phyloP scores from a whole-genome alignment of 1,140 invertebrate species.

The Elysia chlorotica region DNA sequence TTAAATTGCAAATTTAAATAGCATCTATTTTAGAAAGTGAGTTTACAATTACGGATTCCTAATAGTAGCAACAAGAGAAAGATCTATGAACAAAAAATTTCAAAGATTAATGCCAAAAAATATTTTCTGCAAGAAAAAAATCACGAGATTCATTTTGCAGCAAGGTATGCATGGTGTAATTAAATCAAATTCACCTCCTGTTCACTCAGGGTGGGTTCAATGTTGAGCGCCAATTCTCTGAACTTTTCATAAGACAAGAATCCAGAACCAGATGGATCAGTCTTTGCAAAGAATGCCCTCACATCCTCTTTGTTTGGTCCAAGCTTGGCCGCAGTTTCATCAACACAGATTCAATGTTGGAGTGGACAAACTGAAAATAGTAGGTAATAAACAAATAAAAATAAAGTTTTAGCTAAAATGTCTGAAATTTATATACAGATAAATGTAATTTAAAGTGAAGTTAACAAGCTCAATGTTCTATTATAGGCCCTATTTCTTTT shows the following conservation, averaged over 20 bases:
- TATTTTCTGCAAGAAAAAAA: not conserved
- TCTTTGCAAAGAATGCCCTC: constrained; percentile 49
- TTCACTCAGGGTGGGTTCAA: constrained; percentile 14
- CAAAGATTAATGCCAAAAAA: not conserved
- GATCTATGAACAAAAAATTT: too few relatives aligned
- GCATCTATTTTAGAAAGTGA: too few relatives aligned
- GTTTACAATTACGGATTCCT: too few relatives aligned
- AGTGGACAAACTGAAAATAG: constrained; percentile 46
- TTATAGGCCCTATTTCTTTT: too few relatives aligned
- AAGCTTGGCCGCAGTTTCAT: constrained; percentile 25
- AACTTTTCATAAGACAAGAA: constrained; percentile 41
- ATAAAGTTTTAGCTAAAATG: too few relatives aligned
- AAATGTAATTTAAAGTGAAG: too few relatives aligned
- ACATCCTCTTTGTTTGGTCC: constrained; percentile 50
- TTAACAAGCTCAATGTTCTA: too few relatives aligned
- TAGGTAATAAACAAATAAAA: too few relatives aligned
- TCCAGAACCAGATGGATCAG: constrained; percentile 43
- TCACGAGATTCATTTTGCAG: not conserved
- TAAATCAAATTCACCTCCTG: constrained; percentile 19
- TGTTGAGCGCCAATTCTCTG: constrained; percentile 14
- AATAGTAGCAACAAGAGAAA: too few relatives aligned
- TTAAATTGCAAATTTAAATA: too few relatives aligned
- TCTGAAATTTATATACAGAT: too few relatives aligned
- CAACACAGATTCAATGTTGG: too few relatives aligned
- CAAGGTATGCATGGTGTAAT: not conserved